Evolutionary conservation across 2,888 invertebrate species (phyloP).

Genomic region (Spicauda simplicius): DNA sequence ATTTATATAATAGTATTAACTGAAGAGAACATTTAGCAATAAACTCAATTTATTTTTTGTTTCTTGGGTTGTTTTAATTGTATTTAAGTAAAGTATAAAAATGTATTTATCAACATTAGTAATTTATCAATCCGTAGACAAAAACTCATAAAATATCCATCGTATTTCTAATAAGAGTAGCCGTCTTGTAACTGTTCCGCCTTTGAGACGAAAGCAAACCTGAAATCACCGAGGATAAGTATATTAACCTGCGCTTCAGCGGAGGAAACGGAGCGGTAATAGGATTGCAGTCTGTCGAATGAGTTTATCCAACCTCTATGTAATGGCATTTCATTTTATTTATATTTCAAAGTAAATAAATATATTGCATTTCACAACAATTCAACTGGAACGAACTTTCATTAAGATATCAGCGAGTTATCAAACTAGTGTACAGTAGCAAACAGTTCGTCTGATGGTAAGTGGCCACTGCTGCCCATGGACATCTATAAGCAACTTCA

Average conservation of each 20-base stretch:
- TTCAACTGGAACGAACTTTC: background rate
- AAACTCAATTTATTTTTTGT: too few relatives aligned
- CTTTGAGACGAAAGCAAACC: conserved; percentile 16
- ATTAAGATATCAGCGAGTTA: background rate
- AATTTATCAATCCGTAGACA: background rate
- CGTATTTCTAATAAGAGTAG: conserved; percentile 11
- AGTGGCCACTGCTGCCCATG: too few relatives aligned
- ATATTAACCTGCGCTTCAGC: conserved; percentile 7
- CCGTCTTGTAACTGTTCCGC: conserved; percentile 2
- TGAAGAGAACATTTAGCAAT: too few relatives aligned
- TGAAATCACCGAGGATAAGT: conserved; percentile 11
- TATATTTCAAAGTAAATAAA: background rate
- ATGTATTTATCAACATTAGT: too few relatives aligned
- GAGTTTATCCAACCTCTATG: conserved; percentile 8
- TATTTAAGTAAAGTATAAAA: too few relatives aligned
- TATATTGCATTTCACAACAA: background rate
- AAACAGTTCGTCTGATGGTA: too few relatives aligned
- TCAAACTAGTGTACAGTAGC: background rate
- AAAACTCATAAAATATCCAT: background rate
- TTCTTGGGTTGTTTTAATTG: too few relatives aligned
- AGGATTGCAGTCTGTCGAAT: conserved; percentile 13
- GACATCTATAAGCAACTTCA: too few relatives aligned
- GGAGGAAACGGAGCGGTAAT: conserved; percentile 12
- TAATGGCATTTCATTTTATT: background rate
- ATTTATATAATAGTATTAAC: too few relatives aligned